Base-by-base conservation (phyloP, 2,113 vertebrate species). In the Anguilla rostrata region DNA sequence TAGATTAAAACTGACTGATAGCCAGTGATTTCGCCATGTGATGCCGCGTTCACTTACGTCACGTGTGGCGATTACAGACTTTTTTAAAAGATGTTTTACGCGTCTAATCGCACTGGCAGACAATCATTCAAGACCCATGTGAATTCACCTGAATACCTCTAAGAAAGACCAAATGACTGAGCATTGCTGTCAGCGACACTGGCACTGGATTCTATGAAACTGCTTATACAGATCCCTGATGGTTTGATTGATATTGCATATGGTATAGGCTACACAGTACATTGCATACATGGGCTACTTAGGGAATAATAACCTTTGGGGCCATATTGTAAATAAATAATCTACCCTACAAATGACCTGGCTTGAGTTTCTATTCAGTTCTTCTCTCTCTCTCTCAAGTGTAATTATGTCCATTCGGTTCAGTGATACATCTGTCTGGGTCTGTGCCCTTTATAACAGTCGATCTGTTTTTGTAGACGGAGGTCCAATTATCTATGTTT, bases 401-500 rank as follows among this genome's bases (percentile, higher is more conserved):
- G 39, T 78, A 78, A 84, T 79, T 88, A 84, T 81, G 34, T 85
- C 39, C 86, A 75, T 43, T 71, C 79, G 34, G 56, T 49, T 78
- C 41, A 84, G 39, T 83, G 83, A 79, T 87, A 41, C 26, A 85
- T 87, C 83, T 41, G 83, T 83, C 84, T 84, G 41, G 39, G 57
- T 75, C 57, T 89, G 84, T 81, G 49, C 66, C 83, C 75, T 85
- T 89, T 89, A 82, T 56, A 89, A 86, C 88, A 81, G 82, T 66
- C 84, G 78, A 81, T 84, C 84, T 86, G 87, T 16, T 83, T 87
- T 87, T 89, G 78, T 81, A 80, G 88, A 88, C 87, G 83, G 87
- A 89, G 86, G 91, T 88, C 84, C 81, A 89, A 90, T 89, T 89
- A 89, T 90, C 84, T 80, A 83, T 84, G 80, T 63, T 71, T 88